Evolutionary conservation across 2,797 vertebrate genomes (phyloP).

Genomic region (Sebastes cheni): DNA sequence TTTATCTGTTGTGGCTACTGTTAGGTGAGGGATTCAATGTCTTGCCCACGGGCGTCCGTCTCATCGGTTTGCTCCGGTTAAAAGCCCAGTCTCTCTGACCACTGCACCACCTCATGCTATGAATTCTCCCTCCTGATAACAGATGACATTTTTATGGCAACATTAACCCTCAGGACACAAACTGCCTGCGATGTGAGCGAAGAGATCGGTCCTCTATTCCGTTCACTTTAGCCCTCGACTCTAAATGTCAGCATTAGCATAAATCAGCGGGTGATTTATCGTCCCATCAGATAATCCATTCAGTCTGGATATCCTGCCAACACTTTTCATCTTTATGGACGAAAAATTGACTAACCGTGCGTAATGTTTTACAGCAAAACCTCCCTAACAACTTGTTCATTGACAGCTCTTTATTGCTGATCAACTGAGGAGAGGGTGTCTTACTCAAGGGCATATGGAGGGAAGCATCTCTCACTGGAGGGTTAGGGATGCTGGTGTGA

Average conservation of each 20-base stretch:
- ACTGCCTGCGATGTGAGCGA: not conserved
- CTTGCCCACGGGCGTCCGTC: not conserved
- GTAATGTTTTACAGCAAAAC: not conserved
- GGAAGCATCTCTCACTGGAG: not conserved
- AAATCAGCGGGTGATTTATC: conserved; percentile 40
- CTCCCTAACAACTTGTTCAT: not conserved
- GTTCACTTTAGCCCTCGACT: conserved; percentile 1
- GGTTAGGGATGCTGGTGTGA: not conserved
- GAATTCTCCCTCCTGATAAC: conserved; percentile 13
- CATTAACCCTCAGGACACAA: not conserved
- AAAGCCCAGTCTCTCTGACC: not conserved
- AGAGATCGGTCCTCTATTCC: not conserved
- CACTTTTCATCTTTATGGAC: conserved; percentile 19
- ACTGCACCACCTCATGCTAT: not conserved
- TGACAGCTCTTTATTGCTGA: not conserved
- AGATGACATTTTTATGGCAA: conserved; percentile 12
- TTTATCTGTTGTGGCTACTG: no score
- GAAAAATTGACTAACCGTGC: conserved; percentile 4
- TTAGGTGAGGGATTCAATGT: no score
- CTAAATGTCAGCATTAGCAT: conserved; percentile 39
- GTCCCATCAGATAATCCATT: conserved; percentile 28
- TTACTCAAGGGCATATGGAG: not conserved
- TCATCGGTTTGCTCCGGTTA: not conserved
- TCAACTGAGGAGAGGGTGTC: not conserved
- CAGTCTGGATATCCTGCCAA: conserved; percentile 12